Conservation (phyloP, 2,113 vertebrate species). For the Macaca fascicularis region DNA sequence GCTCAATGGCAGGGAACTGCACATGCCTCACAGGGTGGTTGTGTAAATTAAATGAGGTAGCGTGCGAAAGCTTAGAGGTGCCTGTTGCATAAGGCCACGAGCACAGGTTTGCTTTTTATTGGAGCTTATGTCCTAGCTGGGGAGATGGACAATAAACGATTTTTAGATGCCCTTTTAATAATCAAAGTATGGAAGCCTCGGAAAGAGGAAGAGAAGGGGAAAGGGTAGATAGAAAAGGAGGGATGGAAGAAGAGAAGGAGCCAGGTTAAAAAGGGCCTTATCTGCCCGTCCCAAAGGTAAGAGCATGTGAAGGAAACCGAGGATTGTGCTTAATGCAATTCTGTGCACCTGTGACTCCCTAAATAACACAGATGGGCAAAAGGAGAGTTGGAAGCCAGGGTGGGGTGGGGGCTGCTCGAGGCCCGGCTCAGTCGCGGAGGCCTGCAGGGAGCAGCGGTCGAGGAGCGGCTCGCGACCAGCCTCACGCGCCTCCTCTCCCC, state of each 20-base stretch:
- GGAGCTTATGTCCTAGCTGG: not conserved
- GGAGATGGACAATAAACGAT: not conserved
- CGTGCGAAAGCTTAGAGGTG: not conserved
- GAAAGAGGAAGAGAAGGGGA: no score
- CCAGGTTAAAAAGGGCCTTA: not conserved
- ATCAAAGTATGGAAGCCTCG: not conserved
- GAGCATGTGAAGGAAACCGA: not conserved
- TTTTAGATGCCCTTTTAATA: not conserved
- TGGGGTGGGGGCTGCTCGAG: fast-evolving
- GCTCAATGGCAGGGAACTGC: not conserved
- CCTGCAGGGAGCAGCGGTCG: fast-evolving
- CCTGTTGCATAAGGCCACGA: not conserved
- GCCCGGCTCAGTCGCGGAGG: no score
- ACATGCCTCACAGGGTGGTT: not conserved
- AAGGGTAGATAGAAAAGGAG: not conserved
- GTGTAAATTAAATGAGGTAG: not conserved
- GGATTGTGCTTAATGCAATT: not conserved
- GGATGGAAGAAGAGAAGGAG: fast-evolving
- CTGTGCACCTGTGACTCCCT: not conserved
- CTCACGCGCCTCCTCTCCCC: not conserved
- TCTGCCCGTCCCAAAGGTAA: not conserved
- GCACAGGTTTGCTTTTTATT: not conserved
- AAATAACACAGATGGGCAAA: not conserved
- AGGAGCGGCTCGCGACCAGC: no score
- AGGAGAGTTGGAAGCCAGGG: fast-evolving